phyloP scores from a whole-genome alignment of 1,140 invertebrate species.

The Caenorhabditis tropicalis region DNA sequence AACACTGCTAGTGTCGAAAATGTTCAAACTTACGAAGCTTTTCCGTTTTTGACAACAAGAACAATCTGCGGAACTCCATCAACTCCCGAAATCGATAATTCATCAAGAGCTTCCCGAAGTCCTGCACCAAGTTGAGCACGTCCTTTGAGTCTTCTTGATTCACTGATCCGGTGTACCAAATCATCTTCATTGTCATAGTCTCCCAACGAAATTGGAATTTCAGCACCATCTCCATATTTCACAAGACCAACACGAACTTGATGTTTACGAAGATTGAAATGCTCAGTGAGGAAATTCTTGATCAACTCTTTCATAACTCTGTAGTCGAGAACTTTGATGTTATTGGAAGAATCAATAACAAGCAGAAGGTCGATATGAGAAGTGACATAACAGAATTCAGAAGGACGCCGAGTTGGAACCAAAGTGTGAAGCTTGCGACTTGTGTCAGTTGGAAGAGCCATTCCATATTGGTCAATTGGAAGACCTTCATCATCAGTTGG shows the following conservation, averaged over 20 bases:
- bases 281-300: slow-evolving; percentile 66
- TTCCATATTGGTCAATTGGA: slow-evolving; percentile 50
- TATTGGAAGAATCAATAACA: slow-evolving; percentile 68
- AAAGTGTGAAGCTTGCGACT: slow-evolving; percentile 35
- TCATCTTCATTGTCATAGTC: slow-evolving; percentile 67
- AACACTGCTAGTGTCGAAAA: too few relatives aligned
- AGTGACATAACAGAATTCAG: slow-evolving; percentile 63
- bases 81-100: slow-evolving; percentile 65
- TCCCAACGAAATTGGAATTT: slow-evolving; percentile 66
- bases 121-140: slow-evolving; percentile 64
- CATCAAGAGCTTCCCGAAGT: slow-evolving; percentile 64
- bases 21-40: slow-evolving; percentile 58
- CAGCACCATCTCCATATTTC: slow-evolving; percentile 63
- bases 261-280: slow-evolving; percentile 66
- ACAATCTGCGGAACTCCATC: slow-evolving; percentile 62
- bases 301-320: slow-evolving; percentile 70
- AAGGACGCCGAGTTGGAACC: slow-evolving; percentile 49
- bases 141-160: slow-evolving; percentile 67
- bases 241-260: slow-evolving; percentile 67
- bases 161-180: slow-evolving; percentile 63
- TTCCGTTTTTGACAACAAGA: slow-evolving; percentile 70
- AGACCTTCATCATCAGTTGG: slow-evolving; percentile 48
- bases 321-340: slow-evolving; percentile 71
- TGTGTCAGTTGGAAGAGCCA: slow-evolving; percentile 55
- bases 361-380: slow-evolving; percentile 67